Evolutionary conservation across 2,888 invertebrate species (phyloP).

Genomic region (Ptilodon capucinus): DNA sequence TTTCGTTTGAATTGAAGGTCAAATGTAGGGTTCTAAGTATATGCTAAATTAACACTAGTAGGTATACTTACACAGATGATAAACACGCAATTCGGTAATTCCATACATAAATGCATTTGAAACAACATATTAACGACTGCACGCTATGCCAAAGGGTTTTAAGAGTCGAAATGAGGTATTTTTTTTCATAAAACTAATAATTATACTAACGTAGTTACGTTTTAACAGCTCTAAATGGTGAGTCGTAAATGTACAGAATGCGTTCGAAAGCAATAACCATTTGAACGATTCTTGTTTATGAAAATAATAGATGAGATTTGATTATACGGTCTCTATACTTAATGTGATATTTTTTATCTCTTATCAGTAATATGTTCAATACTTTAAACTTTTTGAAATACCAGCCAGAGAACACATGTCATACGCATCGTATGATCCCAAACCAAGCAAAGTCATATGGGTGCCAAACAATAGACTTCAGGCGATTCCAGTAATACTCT

Average conservation of each 20-base stretch:
- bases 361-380: too few species aligned
- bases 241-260: constrained; percentile 19
- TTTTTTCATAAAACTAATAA: constrained; percentile 26
- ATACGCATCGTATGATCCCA: too few species aligned
- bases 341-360: too few species aligned
- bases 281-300: constrained; percentile 23
- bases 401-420: too few species aligned
- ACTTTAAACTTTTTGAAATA: too few species aligned
- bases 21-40: constrained; percentile 48
- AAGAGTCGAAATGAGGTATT: constrained; percentile 27
- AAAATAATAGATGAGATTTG: constrained; percentile 2
- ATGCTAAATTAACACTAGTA: constrained; percentile 41
- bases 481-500: too few species aligned
- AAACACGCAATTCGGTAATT: constrained; percentile 56
- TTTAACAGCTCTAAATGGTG: constrained; percentile 30
- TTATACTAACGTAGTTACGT: constrained; percentile 34
- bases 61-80: constrained; percentile 46
- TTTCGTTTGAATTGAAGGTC: constrained; percentile 49
- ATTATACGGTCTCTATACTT: background rate
- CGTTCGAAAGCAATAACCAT: constrained; percentile 18
- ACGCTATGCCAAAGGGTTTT: constrained; percentile 27
- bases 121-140: constrained; percentile 18
- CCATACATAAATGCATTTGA: constrained; percentile 27
- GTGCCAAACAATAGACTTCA: too few species aligned
- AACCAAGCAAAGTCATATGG: too few species aligned